These are phyloP conservation scores for Salvelinus sp. DNA, from an alignment of 2,113 vertebrate species.

Conservation along the genomic window DNA sequence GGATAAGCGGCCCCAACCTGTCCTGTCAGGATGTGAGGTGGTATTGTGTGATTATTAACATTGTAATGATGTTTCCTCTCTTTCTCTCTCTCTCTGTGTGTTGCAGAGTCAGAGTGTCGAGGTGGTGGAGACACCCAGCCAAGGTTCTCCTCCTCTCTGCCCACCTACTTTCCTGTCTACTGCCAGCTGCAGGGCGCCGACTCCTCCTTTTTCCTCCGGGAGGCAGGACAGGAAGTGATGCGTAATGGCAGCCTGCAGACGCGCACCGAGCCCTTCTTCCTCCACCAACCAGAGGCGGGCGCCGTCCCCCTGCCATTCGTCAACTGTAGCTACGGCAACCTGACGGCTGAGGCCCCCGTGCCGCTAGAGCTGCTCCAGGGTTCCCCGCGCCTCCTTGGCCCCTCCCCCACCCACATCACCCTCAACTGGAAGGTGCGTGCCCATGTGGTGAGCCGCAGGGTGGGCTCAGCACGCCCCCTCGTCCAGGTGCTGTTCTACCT, in stretches of 20 bases:
- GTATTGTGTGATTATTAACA: no score
- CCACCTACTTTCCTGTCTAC: constrained; percentile 83
- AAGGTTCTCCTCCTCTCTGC: constrained; percentile 84
- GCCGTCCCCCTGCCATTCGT: constrained; percentile 69
- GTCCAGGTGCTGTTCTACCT: constrained; percentile 91
- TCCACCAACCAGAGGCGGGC: constrained; percentile 77
- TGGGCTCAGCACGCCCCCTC: constrained; percentile 84
- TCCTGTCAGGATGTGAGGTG: no score
- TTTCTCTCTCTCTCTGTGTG: constrained; percentile 16
- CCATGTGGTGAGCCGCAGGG: constrained; percentile 81
- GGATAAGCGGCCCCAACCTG: no score
- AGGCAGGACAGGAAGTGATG: constrained; percentile 90
- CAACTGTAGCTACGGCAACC: constrained; percentile 89
- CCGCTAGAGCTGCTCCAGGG: constrained; percentile 82
- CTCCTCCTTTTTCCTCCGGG: constrained; percentile 87
- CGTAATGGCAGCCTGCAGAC: constrained; percentile 89
- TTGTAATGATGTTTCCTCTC: neutral
- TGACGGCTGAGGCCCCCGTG: constrained; percentile 76
- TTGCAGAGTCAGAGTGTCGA: constrained; percentile 73
- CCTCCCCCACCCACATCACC: constrained; percentile 67
- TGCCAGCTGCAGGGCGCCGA: constrained; percentile 78
- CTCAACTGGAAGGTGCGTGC: constrained; percentile 82
- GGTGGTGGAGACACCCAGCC: constrained; percentile 74
- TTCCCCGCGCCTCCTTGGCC: constrained; percentile 64
- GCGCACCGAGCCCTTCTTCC: constrained; percentile 84